Evolutionary conservation across 2,113 vertebrate species (phyloP).

Genomic region (Daphoenositta chrysoptera): DNA sequence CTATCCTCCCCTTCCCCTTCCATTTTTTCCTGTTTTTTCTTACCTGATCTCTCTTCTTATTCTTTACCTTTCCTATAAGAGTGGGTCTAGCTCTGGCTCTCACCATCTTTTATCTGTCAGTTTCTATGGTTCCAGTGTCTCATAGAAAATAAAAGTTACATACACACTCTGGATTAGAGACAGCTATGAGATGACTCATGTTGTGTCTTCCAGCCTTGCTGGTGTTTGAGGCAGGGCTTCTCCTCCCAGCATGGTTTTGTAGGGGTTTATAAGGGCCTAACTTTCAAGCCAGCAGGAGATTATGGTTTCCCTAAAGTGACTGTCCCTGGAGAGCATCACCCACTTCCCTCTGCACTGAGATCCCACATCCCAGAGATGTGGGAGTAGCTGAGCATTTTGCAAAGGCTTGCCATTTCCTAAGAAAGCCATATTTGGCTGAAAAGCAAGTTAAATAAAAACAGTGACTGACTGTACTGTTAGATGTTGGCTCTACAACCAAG

Average conservation of each 20-base stretch:
- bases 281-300: background rate
- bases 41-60: background rate
- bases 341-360: background rate
- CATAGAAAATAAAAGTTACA: background rate
- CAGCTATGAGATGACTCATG: background rate
- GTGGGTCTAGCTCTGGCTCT: background rate
- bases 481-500: background rate
- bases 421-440: background rate
- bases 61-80: background rate
- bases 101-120: background rate
- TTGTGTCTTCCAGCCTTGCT: background rate
- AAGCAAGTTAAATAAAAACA: background rate
- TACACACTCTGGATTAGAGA: background rate
- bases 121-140: background rate
- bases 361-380: background rate
- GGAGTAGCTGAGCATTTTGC: background rate
- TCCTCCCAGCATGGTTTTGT: background rate
- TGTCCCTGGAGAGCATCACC: background rate
- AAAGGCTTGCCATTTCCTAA: background rate
- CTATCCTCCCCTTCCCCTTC: background rate
- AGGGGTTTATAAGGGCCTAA: background rate
- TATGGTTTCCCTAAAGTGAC: background rate
- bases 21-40: background rate
- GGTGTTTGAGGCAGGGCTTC: background rate
- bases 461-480: background rate